Conservation (phyloP, 1,140 invertebrate genomes). For the Thaumetopoea pityocampa region DNA sequence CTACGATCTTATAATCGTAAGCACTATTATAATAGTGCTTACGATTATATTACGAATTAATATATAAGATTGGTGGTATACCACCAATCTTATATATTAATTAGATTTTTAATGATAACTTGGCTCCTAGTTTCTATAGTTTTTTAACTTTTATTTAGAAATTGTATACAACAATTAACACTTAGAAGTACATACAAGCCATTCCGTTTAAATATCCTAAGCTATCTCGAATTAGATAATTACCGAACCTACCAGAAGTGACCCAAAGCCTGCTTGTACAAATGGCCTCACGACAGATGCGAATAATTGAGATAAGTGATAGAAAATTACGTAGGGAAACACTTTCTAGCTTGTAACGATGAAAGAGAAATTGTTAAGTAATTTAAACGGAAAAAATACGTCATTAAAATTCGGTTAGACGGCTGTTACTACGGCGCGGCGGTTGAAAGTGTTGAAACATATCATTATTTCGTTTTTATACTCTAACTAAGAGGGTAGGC, state of each 20-base stretch:
- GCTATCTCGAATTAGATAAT: conserved; percentile 1
- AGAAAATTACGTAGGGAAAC: conserved; percentile 6
- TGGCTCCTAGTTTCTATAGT: too few relatives aligned
- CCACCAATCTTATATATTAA: too few relatives aligned
- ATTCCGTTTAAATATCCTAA: too few relatives aligned
- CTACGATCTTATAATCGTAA: too few relatives aligned
- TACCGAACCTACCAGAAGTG: conserved; percentile 3
- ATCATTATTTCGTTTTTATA: conserved; percentile 39
- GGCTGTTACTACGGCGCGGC: conserved; percentile 33
- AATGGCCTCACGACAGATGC: conserved; percentile 11
- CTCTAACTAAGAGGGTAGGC: conserved; percentile 21
- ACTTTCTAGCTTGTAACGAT: conserved; percentile 7
- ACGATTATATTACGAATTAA: too few relatives aligned
- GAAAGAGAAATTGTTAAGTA: conserved; percentile 3
- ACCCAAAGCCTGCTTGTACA: conserved; percentile 1
- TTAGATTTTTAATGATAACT: too few relatives aligned
- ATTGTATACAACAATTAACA: too few relatives aligned
- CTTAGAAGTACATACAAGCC: too few relatives aligned
- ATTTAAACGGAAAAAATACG: conserved; percentile 16
- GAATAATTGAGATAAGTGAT: conserved; percentile 17
- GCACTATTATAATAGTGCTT: too few relatives aligned
- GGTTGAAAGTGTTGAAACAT: conserved; percentile 46
- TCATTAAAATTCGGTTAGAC: conserved; percentile 45
- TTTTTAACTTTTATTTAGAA: too few relatives aligned
- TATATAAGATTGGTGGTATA: too few relatives aligned